Evolutionary conservation across 1,140 invertebrate species (phyloP), one percentile per base, ranked within the genome.

Genomic region (Stegodyphus dumicola): DNA sequence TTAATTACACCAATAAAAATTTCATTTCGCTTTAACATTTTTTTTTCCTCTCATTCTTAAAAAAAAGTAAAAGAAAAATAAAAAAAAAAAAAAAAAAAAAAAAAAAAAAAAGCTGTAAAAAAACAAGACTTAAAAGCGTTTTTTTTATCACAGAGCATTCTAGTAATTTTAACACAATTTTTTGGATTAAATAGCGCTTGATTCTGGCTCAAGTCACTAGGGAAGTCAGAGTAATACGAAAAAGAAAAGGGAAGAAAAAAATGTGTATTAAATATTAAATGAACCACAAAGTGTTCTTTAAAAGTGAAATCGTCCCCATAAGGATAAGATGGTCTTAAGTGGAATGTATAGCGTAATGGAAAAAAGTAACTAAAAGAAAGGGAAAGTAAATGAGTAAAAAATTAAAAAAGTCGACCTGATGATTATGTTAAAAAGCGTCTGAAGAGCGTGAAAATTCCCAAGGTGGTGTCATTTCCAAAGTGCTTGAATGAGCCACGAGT

Each of bases 1-100:
- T 85, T 85, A 85, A 85, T 85, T 85, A 85, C 74, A 76, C 74
- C 81, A 85, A 85, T 85, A 85, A 85, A 85, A 85, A 85, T 85
- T 85, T 85, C 74, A 85, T 85, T 85, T 77, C 81, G 73, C 74
- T 85, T 69, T 49, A 69, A 69, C 52, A 51, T 85, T 75, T 85
- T 85, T 74, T 77, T 67, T 76, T 17, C 65, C 65, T 56, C 76
- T 76, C 60, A 56, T 76, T 56, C 69, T 76, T 76, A 85, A 85
- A 85, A 70, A 15, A 54, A 56, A 7, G 15, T n/a, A 15, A 15
- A 67, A 67, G 6, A 64, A 53, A 79, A 70, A 71, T 48, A 71
- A 49, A 73, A 81, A 48, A 64, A 73, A 69, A 71, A 78, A 78
- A 17, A n/a, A 18, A 77, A 53, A 53, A 15, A 60, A 51, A 17